Evolutionary conservation across 2,113 vertebrate species (phyloP), one percentile per base, ranked within the genome.

Genomic region (Andinoacara biseriatus): DNA sequence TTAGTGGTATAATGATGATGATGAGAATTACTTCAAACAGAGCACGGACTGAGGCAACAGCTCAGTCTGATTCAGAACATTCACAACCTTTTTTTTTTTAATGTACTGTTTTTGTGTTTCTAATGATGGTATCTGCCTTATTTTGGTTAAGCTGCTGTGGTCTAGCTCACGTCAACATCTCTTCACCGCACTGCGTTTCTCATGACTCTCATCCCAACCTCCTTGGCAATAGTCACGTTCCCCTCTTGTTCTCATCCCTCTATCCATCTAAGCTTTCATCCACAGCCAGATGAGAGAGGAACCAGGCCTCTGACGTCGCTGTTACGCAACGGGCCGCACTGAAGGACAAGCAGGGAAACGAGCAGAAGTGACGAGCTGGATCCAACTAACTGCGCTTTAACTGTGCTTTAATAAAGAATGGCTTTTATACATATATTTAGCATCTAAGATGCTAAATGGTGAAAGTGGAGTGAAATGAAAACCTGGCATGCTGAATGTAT

Each of bases 261-360:
- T 67, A 49, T 76, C 85, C 58, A 80, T 78, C 49, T n/a, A 67
- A 69, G 52, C 49, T 72, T 82, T 69, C 60, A 46, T 74, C 57
- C 58, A 58, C 54, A 58, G 81, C 60, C 78, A 85, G 81, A 81
- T 80, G 72, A 78, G 67, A 83, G 58, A 54, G n/a, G 74, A 60
- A 72, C 69, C 80, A 76, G 61, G 87, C 61, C 46, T 69, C 31
- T 80, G 81, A 91, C 43, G 60, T 29, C 20, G 40, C 18, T 10
- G 22, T 87, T 87, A 87, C 18, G 20, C 75, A 91, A 83, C 31
- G 40, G n/a, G 22, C 56, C 46, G 38, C 24, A 3, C 61, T 40
- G 46, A 61, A 78, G 29, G 46, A 74, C 63, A 76, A 11, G 13
- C 9, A 62, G 60, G 72, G 13, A 33, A 29, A 61, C 31, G 63